Base-by-base conservation (phyloP, 2,888 invertebrate genomes). In the Thecophora atra region DNA sequence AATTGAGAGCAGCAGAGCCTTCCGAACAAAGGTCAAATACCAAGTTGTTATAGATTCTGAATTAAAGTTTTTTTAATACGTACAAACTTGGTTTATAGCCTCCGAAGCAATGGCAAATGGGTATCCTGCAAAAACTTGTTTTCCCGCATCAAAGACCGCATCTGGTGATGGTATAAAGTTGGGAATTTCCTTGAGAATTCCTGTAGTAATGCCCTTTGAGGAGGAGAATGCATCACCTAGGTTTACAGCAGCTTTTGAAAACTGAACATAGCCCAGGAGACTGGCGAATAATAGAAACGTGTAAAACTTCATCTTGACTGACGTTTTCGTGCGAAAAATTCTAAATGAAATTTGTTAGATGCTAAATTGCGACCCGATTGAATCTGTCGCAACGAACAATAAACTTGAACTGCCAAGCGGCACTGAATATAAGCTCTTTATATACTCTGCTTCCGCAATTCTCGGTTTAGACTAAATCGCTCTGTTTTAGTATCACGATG, bases 101-200 rank as follows among this genome's bases (percentile, higher is more conserved):
- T 73, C 73, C 6, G 84, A 82, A 2, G 80, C 81, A 73, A 82
- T 78, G 60, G 85, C 84, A 47, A 86, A 82, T 15, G 85, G 85
- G 77, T 84, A 83, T 6, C 85, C 85, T 44, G 81, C 85, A n/a
- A 86, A 52, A 0, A 83, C n/a, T 62, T 86, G 81, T 68, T 86
- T 86, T 60, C 83, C 78, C 1, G 77, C 70, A 19, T 84, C 82
- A 30, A 85, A 80, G 3, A 86, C 69, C 3, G 76, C 78, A 37
- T 79, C 72, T 1, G 83, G 83, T 0, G 82, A 78, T 19, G 83
- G 83, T 74, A 83, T 54, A 17, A 78, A 30, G 56, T 77, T 79
- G 3, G 73, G 74, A 19, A 75, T 75, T 51, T 77, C 76, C 21
- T 79, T 79, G 8, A 77, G 77, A 0, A 84, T 72, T 21, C 79